Conservation (phyloP, 2,113 vertebrate species). For the Delphinus delphis region DNA sequence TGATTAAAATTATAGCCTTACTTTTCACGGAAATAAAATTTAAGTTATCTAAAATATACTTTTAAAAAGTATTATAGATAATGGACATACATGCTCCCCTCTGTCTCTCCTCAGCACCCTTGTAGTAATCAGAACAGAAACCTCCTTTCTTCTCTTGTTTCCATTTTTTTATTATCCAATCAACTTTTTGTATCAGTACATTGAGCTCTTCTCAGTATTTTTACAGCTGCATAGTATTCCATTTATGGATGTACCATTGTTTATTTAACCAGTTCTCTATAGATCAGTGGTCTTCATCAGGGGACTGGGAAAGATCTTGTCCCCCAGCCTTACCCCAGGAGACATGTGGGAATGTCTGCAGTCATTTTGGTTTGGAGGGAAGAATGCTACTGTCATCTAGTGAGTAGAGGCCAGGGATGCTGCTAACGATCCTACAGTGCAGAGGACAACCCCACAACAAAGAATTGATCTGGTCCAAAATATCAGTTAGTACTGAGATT, state of each 20-base stretch:
- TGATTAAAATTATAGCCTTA: background rate
- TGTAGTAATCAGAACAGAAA: background rate
- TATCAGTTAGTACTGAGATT: background rate
- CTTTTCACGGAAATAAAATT: background rate
- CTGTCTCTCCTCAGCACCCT: background rate
- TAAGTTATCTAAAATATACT: background rate
- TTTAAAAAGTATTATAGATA: background rate
- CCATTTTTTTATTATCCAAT: background rate
- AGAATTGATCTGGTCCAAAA: background rate
- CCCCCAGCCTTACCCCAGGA: background rate
- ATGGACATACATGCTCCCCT: background rate
- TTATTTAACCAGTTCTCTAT: constrained; percentile 8
- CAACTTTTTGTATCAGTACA: background rate
- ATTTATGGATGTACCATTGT: background rate
- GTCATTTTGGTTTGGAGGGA: background rate
- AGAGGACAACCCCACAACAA: background rate
- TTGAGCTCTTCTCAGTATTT: background rate
- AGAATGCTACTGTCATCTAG: background rate
- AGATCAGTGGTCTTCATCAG: background rate
- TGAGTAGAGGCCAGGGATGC: background rate
- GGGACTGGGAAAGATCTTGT: background rate
- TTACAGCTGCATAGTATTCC: background rate
- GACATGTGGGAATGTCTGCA: background rate
- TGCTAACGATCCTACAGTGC: background rate
- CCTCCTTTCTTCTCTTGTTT: background rate